Evolutionary conservation across 2,797 vertebrate genomes (phyloP).

Genomic region (Scarus forsteni): DNA sequence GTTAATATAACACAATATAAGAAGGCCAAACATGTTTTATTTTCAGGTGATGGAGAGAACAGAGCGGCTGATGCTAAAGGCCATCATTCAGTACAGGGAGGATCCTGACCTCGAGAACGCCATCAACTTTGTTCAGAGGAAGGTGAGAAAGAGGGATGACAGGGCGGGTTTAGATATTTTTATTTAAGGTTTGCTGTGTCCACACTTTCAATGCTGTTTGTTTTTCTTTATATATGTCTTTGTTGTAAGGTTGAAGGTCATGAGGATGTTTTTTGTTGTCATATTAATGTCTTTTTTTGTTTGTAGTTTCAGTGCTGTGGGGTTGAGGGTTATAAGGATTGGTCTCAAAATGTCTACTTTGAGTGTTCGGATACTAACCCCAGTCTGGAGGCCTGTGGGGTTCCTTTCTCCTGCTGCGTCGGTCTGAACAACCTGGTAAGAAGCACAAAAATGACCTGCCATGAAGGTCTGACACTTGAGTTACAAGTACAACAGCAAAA

Average conservation of each 20-base stretch:
- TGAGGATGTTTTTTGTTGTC: too few relatives aligned
- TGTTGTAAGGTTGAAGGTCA: too few relatives aligned
- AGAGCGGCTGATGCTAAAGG: slow-evolving; percentile 78
- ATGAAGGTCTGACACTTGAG: too few relatives aligned
- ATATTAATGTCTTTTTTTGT: too few relatives aligned
- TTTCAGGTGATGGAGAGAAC: slow-evolving; percentile 82
- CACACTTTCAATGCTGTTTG: background rate
- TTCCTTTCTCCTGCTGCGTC: slow-evolving; percentile 89
- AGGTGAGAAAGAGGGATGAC: slow-evolving; percentile 71
- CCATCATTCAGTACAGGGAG: slow-evolving; percentile 82
- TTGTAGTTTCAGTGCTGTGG: slow-evolving; percentile 89
- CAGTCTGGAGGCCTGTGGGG: slow-evolving; percentile 87
- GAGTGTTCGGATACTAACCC: slow-evolving; percentile 84
- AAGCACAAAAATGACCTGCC: background rate
- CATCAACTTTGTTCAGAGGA: slow-evolving; percentile 90
- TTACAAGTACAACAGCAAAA: too few relatives aligned
- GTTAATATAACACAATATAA: too few relatives aligned
- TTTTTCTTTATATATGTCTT: too few relatives aligned
- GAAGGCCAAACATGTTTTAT: background rate
- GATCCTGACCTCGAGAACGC: slow-evolving; percentile 89
- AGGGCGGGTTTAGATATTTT: background rate
- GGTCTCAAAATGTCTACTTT: slow-evolving; percentile 88
- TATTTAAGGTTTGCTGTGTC: background rate
- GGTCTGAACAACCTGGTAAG: slow-evolving; percentile 78
- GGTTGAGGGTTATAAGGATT: slow-evolving; percentile 81